Percentiles rank a stretch among this genome's conserved stretches.
Evolutionary conservation across 2,888 invertebrate species (phyloP).

Genomic region (Doris montereyensis): DNA sequence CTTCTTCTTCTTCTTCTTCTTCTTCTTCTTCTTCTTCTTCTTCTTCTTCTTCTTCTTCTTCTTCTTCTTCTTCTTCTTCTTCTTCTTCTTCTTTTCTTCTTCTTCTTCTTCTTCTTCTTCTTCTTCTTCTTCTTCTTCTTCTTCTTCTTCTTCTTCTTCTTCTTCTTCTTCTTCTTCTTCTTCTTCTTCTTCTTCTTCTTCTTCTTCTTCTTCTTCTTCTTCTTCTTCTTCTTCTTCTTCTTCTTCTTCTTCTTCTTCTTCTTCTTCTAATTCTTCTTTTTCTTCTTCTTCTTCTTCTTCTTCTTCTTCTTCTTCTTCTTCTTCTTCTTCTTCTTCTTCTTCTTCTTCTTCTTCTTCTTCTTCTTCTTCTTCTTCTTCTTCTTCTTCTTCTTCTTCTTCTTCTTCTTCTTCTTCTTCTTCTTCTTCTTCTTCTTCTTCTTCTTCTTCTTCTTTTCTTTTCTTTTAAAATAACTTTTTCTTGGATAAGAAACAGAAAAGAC

Average conservation of each 20-base stretch:
- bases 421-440: background rate
- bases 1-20: background rate
- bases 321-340: background rate
- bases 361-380: background rate
- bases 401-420: background rate
- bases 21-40: slow-evolving; percentile 4
- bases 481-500: background rate
- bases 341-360: background rate
- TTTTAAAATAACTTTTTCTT: too few relatives aligned
- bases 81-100: slow-evolving; percentile 8
- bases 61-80: slow-evolving; percentile 29
- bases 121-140: background rate
- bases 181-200: background rate
- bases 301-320: background rate
- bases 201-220: background rate
- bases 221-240: slow-evolving; percentile 6
- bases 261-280: too few relatives aligned
- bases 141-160: background rate
- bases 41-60: slow-evolving; percentile 29
- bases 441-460: background rate
- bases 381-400: background rate
- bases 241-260: background rate
- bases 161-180: background rate
- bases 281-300: background rate
- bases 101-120: background rate